Evolutionary conservation across 2,113 vertebrate genomes (phyloP).

Genomic region (Brachionichthys hirsutus): DNA sequence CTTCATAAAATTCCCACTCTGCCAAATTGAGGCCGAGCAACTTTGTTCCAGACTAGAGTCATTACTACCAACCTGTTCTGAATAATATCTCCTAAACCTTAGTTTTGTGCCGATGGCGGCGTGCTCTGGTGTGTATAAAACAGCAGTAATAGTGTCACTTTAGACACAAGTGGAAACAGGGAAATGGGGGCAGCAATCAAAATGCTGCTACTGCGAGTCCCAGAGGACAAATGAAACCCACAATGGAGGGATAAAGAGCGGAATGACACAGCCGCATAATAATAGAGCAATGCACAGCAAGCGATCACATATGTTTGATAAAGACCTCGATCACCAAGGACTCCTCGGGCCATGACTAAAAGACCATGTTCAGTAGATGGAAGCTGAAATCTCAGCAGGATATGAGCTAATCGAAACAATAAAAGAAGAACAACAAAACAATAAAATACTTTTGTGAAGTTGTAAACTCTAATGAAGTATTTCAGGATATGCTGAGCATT

Average conservation of each 20-base stretch:
- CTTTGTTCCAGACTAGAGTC: conserved; percentile 38
- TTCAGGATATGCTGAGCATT: too few species aligned
- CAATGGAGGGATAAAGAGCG: conserved; percentile 34
- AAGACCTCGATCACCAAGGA: conserved; percentile 46
- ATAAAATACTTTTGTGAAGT: conserved; percentile 39
- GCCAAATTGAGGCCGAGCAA: conserved; percentile 15
- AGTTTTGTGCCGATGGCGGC: conserved; percentile 52
- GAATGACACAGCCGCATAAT: conserved; percentile 29
- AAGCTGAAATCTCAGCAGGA: conserved; percentile 1
- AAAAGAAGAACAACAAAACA: conserved; percentile 37
- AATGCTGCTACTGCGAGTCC: conserved; percentile 56
- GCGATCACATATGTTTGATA: conserved; percentile 42
- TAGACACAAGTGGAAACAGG: conserved; percentile 43
- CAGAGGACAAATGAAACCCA: conserved; percentile 57
- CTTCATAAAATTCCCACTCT: conserved; percentile 28
- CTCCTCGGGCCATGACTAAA: conserved; percentile 44
- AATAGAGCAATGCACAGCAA: conserved; percentile 44
- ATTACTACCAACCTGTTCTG: conserved; percentile 49
- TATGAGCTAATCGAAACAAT: conserved; percentile 22
- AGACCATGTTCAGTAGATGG: conserved; percentile 32
- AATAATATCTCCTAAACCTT: conserved; percentile 55
- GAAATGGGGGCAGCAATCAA: conserved; percentile 67
- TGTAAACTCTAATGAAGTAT: too few species aligned
- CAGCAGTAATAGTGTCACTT: conserved; percentile 46
- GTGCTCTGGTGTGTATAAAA: conserved; percentile 42